Base-by-base conservation (phyloP, 2,888 invertebrate species). In the Linnaemya tessellans region DNA sequence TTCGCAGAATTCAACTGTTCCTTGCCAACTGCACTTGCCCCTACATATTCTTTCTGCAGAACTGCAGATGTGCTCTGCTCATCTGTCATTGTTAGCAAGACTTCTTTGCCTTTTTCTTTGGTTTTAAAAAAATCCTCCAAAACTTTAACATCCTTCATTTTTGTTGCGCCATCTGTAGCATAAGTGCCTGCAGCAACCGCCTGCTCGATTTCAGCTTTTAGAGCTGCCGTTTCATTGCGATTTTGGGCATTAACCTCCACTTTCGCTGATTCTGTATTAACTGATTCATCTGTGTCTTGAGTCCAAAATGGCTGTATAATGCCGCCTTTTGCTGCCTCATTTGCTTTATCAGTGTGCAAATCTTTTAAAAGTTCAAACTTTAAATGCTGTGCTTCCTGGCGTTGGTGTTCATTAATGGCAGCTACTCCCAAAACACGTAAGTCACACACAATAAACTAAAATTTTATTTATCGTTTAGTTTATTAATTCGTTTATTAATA, bases 291-390 rank as follows among this genome's bases (percentile, higher is more conserved):
- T 10, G 15, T 20, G n/a, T 25, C 15, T n/a, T 88, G 87, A 1
- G 90, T 90, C 92, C 92, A 92, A 0, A n/a, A 43, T 0, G 92
- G 92, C 60, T 92, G 92, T 35, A 91, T 89, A 46, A 92, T 87
- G 3, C 89, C 87, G 0, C 90, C 90, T 80, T 84, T 58, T 11
- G 67, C 68, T 0, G 80, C 85, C 67, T 87, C 87, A 43, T 87
- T 75, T 22, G 64, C 64, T 62, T 73, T 87, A 15, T 85, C 85
- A 0, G 84, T 87, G 15, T 90, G 89, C 2, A 91, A 86, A 8
- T 91, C 90, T 9, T 83, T 80, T 20, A 84, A 88, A 13, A 92
- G 84, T 80, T 92, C 89, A 15, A 87, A 85, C n/a, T 91, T 90
- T 41, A 92, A 78, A 65, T 87, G 89, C 15, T 88, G 87, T 9